phyloP scores from a whole-genome alignment of 2,797 vertebrate species.

The Scolopax bukidnonensis region DNA sequence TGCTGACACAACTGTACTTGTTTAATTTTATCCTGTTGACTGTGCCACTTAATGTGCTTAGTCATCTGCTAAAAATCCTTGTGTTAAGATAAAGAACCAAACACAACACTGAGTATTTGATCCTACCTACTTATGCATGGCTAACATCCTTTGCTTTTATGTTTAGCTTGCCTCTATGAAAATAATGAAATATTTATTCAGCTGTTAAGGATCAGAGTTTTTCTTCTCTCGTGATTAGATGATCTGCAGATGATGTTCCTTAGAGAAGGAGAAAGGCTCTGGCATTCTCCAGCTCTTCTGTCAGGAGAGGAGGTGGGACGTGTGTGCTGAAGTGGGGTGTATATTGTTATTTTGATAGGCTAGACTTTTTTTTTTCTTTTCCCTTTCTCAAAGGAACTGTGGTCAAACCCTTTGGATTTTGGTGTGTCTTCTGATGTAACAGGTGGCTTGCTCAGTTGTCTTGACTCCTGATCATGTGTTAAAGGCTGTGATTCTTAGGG shows the following conservation, averaged over 20 bases:
- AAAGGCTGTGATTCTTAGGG: neutral
- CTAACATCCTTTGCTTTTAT: constrained; percentile 14
- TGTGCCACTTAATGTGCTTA: constrained; percentile 25
- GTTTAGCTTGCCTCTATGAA: neutral
- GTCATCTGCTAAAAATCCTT: constrained; percentile 50
- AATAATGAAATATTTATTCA: constrained; percentile 52
- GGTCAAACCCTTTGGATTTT: neutral
- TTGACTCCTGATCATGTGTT: neutral
- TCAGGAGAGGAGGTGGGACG: no score
- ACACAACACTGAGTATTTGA: neutral
- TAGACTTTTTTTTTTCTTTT: neutral
- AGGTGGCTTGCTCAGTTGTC: neutral
- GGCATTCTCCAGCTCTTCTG: neutral
- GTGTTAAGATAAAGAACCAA: constrained; percentile 17
- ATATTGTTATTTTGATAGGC: neutral
- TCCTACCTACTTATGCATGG: constrained; percentile 28
- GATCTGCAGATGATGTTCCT: neutral
- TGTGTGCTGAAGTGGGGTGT: neutral
- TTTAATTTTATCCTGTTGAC: constrained; percentile 10
- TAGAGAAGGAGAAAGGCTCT: neutral
- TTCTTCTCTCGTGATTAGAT: neutral
- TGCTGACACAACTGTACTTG: neutral
- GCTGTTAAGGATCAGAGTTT: constrained; percentile 23
- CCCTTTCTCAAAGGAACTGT: neutral
- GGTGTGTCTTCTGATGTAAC: neutral